Evolutionary conservation across 1,140 invertebrate species (phyloP).

Genomic region (Geopemphigus sp.): DNA sequence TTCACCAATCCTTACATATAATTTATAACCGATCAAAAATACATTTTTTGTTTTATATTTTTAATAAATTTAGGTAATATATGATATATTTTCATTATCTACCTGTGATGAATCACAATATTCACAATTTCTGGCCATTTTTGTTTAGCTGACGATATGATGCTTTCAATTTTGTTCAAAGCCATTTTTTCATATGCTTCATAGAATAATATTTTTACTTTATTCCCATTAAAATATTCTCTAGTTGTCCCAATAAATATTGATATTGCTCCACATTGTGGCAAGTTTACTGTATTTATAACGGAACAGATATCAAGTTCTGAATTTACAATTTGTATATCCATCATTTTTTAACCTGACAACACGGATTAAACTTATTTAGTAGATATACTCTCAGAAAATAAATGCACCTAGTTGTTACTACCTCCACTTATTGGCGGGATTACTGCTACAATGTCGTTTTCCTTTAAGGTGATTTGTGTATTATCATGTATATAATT

Average conservation of each 20-base stretch:
- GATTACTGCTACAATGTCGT: slow-evolving; percentile 53
- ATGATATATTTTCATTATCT: slow-evolving; percentile 57
- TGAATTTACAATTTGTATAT: slow-evolving; percentile 67
- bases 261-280: slow-evolving; percentile 82
- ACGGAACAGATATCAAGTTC: slow-evolving; percentile 70
- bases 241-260: slow-evolving; percentile 89
- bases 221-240: slow-evolving; percentile 82
- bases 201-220: slow-evolving; percentile 82
- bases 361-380: not conserved
- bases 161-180: slow-evolving; percentile 73
- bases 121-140: slow-evolving; percentile 72
- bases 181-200: slow-evolving; percentile 94
- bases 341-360: slow-evolving; percentile 64
- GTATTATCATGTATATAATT: slow-evolving; percentile 62
- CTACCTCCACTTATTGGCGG: slow-evolving; percentile 56
- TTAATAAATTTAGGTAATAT: too few species aligned
- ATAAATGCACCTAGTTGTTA: not conserved
- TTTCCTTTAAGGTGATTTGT: slow-evolving; percentile 50
- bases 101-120: slow-evolving; percentile 79
- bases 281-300: slow-evolving; percentile 65
- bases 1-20: slow-evolving; percentile 64
- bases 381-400: too few species aligned
- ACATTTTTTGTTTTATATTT: not conserved
- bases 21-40: not conserved
- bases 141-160: slow-evolving; percentile 70